These are phyloP conservation scores for pig (Sus scrofa) DNA, from an alignment of 2,113 vertebrate species.

Conservation along the genomic window DNA sequence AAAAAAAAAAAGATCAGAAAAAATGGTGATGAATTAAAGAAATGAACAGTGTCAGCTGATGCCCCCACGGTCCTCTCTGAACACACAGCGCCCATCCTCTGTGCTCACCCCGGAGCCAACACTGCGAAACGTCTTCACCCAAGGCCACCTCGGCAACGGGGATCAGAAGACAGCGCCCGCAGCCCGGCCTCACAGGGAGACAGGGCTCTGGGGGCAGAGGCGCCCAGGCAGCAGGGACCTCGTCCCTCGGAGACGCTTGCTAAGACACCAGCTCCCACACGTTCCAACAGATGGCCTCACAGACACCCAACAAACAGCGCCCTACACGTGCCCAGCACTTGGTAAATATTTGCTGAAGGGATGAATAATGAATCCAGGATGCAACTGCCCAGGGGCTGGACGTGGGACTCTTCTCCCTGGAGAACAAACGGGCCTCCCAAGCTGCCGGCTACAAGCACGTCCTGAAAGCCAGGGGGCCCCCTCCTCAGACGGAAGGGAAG, in stretches of 20 bases:
- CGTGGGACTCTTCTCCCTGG: neutral
- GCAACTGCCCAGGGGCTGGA: neutral
- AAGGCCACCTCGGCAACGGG: fast-evolving
- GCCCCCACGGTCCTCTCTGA: neutral
- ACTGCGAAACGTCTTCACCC: fast-evolving
- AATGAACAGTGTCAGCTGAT: neutral
- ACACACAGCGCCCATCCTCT: neutral
- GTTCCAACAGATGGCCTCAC: neutral
- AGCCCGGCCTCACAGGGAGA: neutral
- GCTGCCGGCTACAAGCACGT: neutral
- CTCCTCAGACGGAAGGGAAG: neutral
- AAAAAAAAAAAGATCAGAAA: neutral
- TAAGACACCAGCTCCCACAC: neutral
- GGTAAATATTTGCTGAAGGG: neutral
- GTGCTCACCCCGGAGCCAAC: fast-evolving
- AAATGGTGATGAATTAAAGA: neutral
- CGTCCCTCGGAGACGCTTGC: neutral
- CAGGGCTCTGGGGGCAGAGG: neutral
- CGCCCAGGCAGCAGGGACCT: neutral
- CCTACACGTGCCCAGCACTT: fast-evolving
- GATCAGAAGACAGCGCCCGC: neutral
- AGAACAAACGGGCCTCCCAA: neutral
- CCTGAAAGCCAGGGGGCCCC: neutral
- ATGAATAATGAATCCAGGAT: neutral
- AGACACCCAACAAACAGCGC: neutral